phyloP scores from a whole-genome alignment of 2,888 invertebrate genomes.

The Cephalotes varians region DNA sequence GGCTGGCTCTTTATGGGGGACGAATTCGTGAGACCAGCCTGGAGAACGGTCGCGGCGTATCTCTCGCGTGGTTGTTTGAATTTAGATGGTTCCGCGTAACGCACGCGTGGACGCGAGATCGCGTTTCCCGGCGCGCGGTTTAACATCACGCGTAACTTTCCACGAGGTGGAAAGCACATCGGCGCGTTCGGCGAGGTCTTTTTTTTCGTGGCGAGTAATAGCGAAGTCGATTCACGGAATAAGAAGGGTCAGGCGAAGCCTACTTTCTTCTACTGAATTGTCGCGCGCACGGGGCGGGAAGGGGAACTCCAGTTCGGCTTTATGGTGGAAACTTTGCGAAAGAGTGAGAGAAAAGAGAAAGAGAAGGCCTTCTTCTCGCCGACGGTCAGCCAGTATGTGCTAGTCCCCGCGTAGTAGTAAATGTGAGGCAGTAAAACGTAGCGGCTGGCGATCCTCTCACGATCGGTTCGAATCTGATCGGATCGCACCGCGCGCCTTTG shows the following conservation, averaged over 20 bases:
- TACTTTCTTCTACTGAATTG: conserved; percentile 81
- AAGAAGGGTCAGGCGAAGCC: conserved; percentile 79
- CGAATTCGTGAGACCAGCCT: neutral
- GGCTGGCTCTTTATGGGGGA: neutral
- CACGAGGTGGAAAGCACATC: conserved; percentile 72
- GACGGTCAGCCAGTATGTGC: conserved; percentile 66
- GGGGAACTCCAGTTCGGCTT: conserved; percentile 44
- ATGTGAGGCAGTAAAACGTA: conserved; percentile 53
- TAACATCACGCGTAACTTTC: conserved; percentile 69
- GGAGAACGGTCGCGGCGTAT: neutral
- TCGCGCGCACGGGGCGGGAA: conserved; percentile 54
- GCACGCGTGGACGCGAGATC: conserved; percentile 49
- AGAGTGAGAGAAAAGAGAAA: conserved; percentile 22
- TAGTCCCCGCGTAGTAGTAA: conserved; percentile 63
- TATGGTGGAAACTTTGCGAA: conserved; percentile 57
- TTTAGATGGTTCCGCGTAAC: conserved; percentile 47
- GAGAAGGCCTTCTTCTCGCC: conserved; percentile 45
- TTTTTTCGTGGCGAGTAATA: conserved; percentile 71
- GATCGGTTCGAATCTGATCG: conserved; percentile 34
- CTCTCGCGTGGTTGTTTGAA: conserved; percentile 7
- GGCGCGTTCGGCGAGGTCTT: conserved; percentile 56
- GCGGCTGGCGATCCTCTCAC: conserved; percentile 33
- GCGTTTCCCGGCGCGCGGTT: conserved; percentile 31
- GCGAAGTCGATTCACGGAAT: conserved; percentile 79
- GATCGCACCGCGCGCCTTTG: conserved; percentile 41